Conservation (phyloP, 1,140 invertebrate species). For the Drosophila persimilis region DNA sequence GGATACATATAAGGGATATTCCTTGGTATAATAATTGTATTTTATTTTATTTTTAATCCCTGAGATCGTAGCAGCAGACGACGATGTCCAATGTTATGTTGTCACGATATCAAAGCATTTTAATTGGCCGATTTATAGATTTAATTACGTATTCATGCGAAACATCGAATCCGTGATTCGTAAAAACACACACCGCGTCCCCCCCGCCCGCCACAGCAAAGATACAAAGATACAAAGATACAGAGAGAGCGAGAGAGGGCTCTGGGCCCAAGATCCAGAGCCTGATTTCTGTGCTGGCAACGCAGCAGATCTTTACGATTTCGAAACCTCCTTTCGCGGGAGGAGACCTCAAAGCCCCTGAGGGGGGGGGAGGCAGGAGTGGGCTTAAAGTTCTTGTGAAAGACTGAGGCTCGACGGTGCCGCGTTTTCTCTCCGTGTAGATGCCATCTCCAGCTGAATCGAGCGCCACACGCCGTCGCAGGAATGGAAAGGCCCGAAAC, state of each 20-base stretch:
- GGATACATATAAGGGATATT: slow-evolving; percentile 9
- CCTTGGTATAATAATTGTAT: slow-evolving; percentile 70
- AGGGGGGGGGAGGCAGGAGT: not conserved
- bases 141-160: slow-evolving; percentile 83
- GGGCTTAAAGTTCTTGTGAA: slow-evolving; percentile 34
- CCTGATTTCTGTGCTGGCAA: slow-evolving; percentile 60
- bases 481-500: slow-evolving; percentile 44
- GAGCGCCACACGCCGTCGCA: slow-evolving; percentile 67
- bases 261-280: slow-evolving; percentile 49
- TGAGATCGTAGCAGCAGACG: slow-evolving; percentile 32
- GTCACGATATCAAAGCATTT: slow-evolving; percentile 83
- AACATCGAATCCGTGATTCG: slow-evolving; percentile 83
- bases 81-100: slow-evolving; percentile 82
- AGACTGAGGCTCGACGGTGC: no score
- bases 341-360: not conserved
- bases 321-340: slow-evolving; percentile 50
- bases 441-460: slow-evolving; percentile 29
- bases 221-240: slow-evolving; percentile 13
- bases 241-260: slow-evolving; percentile 23
- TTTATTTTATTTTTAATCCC: slow-evolving; percentile 66
- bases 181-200: slow-evolving; percentile 82
- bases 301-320: slow-evolving; percentile 80
- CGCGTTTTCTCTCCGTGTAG: not conserved
- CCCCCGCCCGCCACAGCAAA: slow-evolving; percentile 2
- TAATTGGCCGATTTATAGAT: slow-evolving; percentile 83